Conservation (phyloP, 2,797 vertebrate genomes). For the Pangasius mekongensis region DNA sequence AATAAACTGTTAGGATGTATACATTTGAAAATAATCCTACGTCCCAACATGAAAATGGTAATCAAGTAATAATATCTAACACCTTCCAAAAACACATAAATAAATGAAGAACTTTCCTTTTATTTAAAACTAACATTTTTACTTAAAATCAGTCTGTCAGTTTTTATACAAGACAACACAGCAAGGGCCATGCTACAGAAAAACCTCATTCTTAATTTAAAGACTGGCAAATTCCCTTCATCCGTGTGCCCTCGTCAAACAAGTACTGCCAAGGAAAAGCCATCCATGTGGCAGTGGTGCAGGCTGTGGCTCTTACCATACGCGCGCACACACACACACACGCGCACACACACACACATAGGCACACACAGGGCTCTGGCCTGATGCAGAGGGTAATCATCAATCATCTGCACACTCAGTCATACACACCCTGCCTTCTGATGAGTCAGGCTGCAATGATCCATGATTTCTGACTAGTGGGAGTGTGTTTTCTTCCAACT, state of each 20-base stretch:
- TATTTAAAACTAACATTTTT: background rate
- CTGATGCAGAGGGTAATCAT: slow-evolving; percentile 46
- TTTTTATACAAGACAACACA: background rate
- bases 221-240: background rate
- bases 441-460: slow-evolving; percentile 62
- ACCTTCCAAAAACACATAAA: background rate
- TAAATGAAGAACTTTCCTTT: background rate
- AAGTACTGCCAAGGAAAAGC: slow-evolving; percentile 35
- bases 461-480: slow-evolving; percentile 71
- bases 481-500: slow-evolving; percentile 60
- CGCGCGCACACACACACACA: slow-evolving; percentile 8
- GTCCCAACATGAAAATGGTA: background rate
- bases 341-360: slow-evolving; percentile 2
- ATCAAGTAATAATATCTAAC: background rate
- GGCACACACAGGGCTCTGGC: slow-evolving; percentile 20
- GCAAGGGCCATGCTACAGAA: background rate
- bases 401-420: slow-evolving; percentile 55
- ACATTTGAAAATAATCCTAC: background rate
- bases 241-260: slow-evolving; percentile 37
- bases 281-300: slow-evolving; percentile 57
- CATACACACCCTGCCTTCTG: slow-evolving; percentile 48
- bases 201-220: slow-evolving; percentile 5
- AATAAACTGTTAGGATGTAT: background rate
- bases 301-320: slow-evolving; percentile 28
- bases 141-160: background rate